Conservation (phyloP, 2,113 vertebrate species). For the Verasper variegatus region DNA sequence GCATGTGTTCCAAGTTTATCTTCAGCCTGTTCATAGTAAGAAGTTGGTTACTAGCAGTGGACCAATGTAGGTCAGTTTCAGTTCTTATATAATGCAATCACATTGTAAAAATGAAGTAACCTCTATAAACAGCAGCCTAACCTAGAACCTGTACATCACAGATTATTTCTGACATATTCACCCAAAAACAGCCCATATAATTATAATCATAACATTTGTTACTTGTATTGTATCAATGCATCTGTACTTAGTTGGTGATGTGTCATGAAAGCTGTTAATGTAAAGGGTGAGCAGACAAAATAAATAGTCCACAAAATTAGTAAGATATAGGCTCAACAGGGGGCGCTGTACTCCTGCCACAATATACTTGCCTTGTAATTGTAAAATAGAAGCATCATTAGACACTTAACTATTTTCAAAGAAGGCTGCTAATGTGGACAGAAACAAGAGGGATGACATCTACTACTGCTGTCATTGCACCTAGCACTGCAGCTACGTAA, state of each 20-base stretch:
- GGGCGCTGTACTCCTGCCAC: conserved; percentile 33
- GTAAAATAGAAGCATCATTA: background rate
- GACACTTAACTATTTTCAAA: background rate
- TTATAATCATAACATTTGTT: too few species aligned
- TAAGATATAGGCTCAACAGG: conserved; percentile 23
- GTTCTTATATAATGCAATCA: conserved; percentile 26
- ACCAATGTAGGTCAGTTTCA: conserved; percentile 22
- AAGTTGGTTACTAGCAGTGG: background rate
- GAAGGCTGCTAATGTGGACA: conserved; percentile 1
- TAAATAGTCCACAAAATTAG: background rate
- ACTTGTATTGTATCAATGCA: too few species aligned
- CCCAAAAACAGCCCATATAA: too few species aligned
- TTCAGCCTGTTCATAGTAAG: background rate
- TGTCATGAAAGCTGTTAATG: too few species aligned
- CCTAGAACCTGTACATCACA: background rate
- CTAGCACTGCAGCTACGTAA: conserved; percentile 33
- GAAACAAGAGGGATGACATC: background rate
- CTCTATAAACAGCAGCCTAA: conserved; percentile 2
- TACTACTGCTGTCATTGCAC: background rate
- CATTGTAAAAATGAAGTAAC: conserved; percentile 12
- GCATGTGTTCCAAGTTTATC: background rate
- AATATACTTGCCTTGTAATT: background rate
- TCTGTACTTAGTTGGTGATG: too few species aligned
- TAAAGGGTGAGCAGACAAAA: too few species aligned
- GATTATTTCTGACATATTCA: too few species aligned